Base-by-base conservation (phyloP, 2,797 vertebrate genomes). In the Etheostoma nigrum region DNA sequence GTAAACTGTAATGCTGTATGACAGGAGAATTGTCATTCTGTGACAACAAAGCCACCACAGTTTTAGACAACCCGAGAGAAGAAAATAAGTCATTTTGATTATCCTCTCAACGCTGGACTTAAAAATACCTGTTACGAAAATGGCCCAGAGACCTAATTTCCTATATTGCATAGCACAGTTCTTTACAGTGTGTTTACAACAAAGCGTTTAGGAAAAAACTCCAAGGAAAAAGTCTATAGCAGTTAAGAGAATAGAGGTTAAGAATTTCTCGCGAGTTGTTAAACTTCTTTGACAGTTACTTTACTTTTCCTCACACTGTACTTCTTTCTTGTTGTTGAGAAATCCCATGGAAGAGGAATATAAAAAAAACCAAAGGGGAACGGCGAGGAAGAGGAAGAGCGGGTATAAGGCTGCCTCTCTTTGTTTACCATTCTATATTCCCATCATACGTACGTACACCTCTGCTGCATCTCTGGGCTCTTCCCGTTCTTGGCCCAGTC, bases 401-500 rank as follows among this genome's bases (percentile, higher is more conserved):
- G 55, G 73, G 74, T 82, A 61, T 73, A 58, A 71, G 78, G 72
- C 82, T 91, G 82, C 49, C 57, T 88, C 85, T 85, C 90, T 94
- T 95, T 95, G 93, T 95, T 95, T 95, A 94, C 83, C 79, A 80
- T 92, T 85, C 90, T 65, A 82, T 93, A 91, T 90, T 92, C 91
- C 89, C 89, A 69, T 91, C 86, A 85, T 90, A 89, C 76, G 47
- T 79, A 77, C 77, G 44, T 54, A 78, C 49, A 68, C 81, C 85
- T 84, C 71, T 19, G 81, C 89, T 76, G 87, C 86, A 93, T 95
- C 94, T 95, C 93, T 89, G 89, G 88, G 88, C 86, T 88, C 86
- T 88, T 88, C 90, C 91, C 91, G 86, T 95, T 92, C 94, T 93
- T 93, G 95, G 95, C 96, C 96, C 95, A 96, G 96, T 96, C 96